Evolutionary conservation across 2,888 invertebrate species (phyloP), one percentile per base, ranked within the genome.

Genomic region (Philaethria dido): DNA sequence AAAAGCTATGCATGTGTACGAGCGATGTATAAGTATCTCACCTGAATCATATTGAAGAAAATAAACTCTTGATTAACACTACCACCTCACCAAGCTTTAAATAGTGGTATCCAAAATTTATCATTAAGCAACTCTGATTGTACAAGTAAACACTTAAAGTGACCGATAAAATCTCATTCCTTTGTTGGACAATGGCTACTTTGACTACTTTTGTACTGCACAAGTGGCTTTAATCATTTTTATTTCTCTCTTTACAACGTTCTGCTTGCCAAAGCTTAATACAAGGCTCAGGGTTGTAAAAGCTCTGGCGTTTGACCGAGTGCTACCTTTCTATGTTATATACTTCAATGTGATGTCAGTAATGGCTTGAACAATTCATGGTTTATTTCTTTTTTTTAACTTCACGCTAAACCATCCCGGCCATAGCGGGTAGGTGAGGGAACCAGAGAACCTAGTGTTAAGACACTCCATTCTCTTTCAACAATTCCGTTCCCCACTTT

Each of bases 181-280:
- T 61, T 66, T 63, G 60, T 42, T 44, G 44, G 66, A 61, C 62
- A 69, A 66, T 63, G 50, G 63, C 66, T 42, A 63, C 39, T 66
- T 62, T 63, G 57, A 62, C 66, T 48, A 55, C 33, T 66, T 54
- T 48, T 62, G 42, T 52, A 50, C 60, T 50, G 42, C 44, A 33
- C 14, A 48, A 64, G 69, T 62, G 42, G 14, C 48, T 39, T 69
- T 59, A 62, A 48, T 60, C 47, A 45, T 60, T 60, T 60, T 60
- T 45, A 45, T 60, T 60, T 33, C 60, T n/a, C n/a, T n/a, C 47
- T 2, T 2, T 39, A 57, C 42, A 57, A 60, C 45, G 59, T 16
- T 13, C 29, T 45, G 29, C 42, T 29, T 25, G 13, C 59, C 16
- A 25, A 14, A 33, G 45, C 29, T 60, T 16, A 25, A 29, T 29